Evolutionary conservation across 2,113 vertebrate species (phyloP), one percentile per base, ranked within the genome.

Genomic region (Bubo blakistoni): DNA sequence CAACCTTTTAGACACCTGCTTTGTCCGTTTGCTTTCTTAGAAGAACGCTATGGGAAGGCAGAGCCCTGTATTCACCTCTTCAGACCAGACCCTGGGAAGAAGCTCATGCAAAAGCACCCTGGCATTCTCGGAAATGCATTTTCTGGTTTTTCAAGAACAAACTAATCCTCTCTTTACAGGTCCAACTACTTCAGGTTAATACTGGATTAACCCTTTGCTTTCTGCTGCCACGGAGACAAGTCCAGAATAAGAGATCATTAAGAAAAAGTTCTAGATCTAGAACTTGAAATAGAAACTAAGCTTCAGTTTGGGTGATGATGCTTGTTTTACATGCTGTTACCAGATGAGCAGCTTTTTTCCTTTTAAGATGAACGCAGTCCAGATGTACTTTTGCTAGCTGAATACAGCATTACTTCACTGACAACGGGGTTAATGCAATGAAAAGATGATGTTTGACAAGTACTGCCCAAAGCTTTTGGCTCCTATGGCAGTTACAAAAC

Each of bases 1-100:
- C 92, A 97, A 97, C 95, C 95, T 98, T 97, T 97, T 2, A 88
- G 95, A 89, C 95, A 98, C 97, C 96, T 97, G 97, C 91, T 97
- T 95, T 90, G 94, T 81, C 85, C 34, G 1, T 26, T 27, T 44
- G 44, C 81, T 38, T 73, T 38, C 94, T 87, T 14, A 85, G 49
- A 66, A 78, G 81, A 94, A 91, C 2, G 7, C 46, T 6, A 52
- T 1, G 57, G 69, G 78, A 81, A 92, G 44, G 73, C 91, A 90
- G 66, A 90, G 71, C n/a, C 61, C 77, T 70, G 10, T 25, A 54
- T 55, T 61, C 70, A 62, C 63, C 65, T 92, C 93, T 71, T 44
- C 27, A 21, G 36, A 47, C 9, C 61, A 84, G 69, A n/a, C 4
- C 9, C 49, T 1, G 3, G 30, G 34, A 42, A 38, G 65, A 22